Percentiles rank a stretch among this genome's conserved stretches.
Conservation (phyloP, 2,113 vertebrate species). For the Microtus ochrogaster region DNA sequence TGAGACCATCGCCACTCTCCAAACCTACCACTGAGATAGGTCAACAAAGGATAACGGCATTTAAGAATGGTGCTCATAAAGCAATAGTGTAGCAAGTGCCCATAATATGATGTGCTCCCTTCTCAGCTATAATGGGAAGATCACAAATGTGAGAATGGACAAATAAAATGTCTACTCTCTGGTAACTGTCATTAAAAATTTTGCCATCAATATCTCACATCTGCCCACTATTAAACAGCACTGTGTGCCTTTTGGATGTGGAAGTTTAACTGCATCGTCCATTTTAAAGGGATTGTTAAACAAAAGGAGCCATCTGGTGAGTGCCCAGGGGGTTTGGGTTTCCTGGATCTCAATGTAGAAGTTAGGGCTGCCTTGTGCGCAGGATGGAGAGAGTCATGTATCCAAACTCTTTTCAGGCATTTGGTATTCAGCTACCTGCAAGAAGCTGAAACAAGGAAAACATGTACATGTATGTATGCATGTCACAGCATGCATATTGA, state of each 20-base stretch:
- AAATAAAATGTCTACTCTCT: neutral
- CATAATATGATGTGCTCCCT: neutral
- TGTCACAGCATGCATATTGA: neutral
- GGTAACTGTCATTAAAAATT: neutral
- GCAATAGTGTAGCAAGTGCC: neutral
- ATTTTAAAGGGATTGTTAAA: constrained; percentile 29
- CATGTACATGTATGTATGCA: neutral
- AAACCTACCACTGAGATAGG: neutral
- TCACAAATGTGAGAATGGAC: neutral
- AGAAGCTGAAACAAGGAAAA: neutral
- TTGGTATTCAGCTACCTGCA: neutral
- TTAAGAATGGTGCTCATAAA: neutral
- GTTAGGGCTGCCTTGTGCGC: neutral
- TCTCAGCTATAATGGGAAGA: neutral
- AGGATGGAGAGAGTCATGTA: neutral
- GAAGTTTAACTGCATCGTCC: neutral
- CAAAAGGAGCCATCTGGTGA: neutral
- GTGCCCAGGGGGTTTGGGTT: neutral
- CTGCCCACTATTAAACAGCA: neutral
- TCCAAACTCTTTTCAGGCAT: neutral
- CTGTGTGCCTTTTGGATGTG: neutral
- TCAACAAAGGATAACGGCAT: neutral
- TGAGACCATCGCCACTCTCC: neutral
- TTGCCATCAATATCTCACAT: neutral
- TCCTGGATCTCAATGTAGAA: neutral